These are phyloP conservation scores for Aphelenchoides avenae DNA, from an alignment of 1,140 invertebrate genomes.

Conservation along the genomic window DNA sequence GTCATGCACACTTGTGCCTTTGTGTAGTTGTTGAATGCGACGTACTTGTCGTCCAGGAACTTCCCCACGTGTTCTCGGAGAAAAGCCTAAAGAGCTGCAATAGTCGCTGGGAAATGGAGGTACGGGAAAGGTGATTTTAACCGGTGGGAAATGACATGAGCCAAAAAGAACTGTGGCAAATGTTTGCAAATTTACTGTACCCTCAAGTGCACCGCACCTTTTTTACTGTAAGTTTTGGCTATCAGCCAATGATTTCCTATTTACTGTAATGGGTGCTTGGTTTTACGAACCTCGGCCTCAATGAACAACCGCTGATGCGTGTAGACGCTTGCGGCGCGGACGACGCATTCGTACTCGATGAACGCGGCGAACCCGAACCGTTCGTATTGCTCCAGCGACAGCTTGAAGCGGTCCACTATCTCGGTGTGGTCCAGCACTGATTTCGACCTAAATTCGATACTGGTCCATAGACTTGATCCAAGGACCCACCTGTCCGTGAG, in stretches of 20 bases:
- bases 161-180: constrained; percentile 4
- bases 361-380: constrained; percentile 50
- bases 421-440: constrained; percentile 24
- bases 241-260: no score
- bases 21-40: constrained; percentile 46
- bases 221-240: no score
- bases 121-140: no score
- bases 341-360: constrained; percentile 56
- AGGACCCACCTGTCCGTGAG: constrained; percentile 16
- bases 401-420: constrained; percentile 43
- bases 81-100: constrained; percentile 48
- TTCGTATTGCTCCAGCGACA: constrained; percentile 48
- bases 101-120: no score
- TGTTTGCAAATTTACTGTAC: no score
- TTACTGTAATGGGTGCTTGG: no score
- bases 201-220: no score
- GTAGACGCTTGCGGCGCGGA: constrained; percentile 40
- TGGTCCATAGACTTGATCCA: no score
- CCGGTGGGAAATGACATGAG: no score
- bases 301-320: constrained; percentile 37
- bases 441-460: no score
- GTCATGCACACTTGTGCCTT: constrained; percentile 52
- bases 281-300: constrained; percentile 46
- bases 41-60: constrained; percentile 55
- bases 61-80: constrained; percentile 55